phyloP scores from a whole-genome alignment of 2,888 invertebrate species.

The Octodonta nipae region DNA sequence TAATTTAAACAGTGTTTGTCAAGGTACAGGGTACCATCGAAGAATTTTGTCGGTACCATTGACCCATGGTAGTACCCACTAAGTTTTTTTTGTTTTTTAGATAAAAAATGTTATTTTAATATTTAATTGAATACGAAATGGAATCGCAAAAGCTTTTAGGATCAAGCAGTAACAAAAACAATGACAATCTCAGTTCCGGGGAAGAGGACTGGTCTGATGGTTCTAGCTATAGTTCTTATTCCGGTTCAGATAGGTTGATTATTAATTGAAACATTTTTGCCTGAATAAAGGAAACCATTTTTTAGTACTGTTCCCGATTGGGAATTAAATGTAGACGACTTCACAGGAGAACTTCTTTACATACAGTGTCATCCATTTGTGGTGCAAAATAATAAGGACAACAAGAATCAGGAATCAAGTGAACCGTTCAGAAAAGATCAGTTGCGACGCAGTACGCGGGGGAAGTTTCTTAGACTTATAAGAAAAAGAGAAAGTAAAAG shows the following conservation, averaged over 20 bases:
- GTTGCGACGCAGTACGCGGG: slow-evolving; percentile 33
- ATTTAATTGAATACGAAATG: no score
- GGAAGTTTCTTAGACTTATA: slow-evolving; percentile 41
- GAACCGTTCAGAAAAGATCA: slow-evolving; percentile 28
- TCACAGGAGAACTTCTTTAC: slow-evolving; percentile 52
- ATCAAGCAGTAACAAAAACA: no score
- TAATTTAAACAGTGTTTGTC: no score
- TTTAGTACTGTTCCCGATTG: slow-evolving; percentile 53
- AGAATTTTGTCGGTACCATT: no score
- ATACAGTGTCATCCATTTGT: slow-evolving; percentile 44
- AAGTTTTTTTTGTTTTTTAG: no score
- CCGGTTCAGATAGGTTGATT: slow-evolving; percentile 45
- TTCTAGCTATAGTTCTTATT: slow-evolving; percentile 39
- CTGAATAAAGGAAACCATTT: slow-evolving; percentile 5
- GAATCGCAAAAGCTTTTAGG: no score
- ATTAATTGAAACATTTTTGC: neutral
- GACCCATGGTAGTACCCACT: no score
- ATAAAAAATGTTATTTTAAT: no score
- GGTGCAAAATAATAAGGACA: slow-evolving; percentile 25
- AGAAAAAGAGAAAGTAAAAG: slow-evolving; percentile 40
- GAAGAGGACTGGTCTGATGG: slow-evolving; percentile 32
- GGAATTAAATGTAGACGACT: slow-evolving; percentile 48
- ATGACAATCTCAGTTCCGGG: no score
- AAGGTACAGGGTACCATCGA: no score
- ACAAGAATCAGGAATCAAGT: slow-evolving; percentile 17